Base-by-base conservation (phyloP, 23 tunicate genomes). In the Styela plicata region DNA sequence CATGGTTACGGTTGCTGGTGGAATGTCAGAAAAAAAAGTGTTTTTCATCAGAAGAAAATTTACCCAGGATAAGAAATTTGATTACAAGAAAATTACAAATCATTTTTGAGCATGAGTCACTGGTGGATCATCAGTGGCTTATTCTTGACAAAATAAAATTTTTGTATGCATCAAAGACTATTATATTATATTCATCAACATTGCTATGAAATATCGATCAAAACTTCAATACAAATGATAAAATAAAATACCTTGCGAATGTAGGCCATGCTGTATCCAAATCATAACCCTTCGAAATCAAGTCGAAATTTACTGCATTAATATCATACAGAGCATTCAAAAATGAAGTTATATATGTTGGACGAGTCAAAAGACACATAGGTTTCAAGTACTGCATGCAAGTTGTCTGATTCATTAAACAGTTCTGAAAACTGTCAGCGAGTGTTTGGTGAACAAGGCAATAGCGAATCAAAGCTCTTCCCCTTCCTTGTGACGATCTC, bases 241-340 rank as follows among this genome's bases (percentile, higher is more conserved):
- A 44, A 44, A 44, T 5, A 16, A 0, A 26, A 1, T 52, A 93
- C 98, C 98, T 93, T 74, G 93, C 89, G 61, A 93, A 93, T 35
- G 98, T 93, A 24, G 98, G 98, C 98, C 98, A 93, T 27, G 94
- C 98, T 32, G 89, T 28, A 74, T 93, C 98, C 24, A 93, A 80
- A 73, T 93, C 98, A 85, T 80, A 93, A 63, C 98, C 98, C 85
- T 88, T 93, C 22, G 98, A 79, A 68, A 81, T 88, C 19, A 93
- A 80, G 85, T 93, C 98, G 80, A 93, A 93, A 70, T 93, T 76
- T 31, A 93, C 98, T 13, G 89, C 94, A 80, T 93, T 93, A 0
- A 93, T 63, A 26, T 93, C 98, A 69, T 93, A 93, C 61, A 93
- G 83, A 0, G 89, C 79, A 20, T 85, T 85, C 17, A 93, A 62